These are phyloP conservation scores for Dryadula phaetusa DNA, from an alignment of 2,888 invertebrate species.

Conservation along the genomic window DNA sequence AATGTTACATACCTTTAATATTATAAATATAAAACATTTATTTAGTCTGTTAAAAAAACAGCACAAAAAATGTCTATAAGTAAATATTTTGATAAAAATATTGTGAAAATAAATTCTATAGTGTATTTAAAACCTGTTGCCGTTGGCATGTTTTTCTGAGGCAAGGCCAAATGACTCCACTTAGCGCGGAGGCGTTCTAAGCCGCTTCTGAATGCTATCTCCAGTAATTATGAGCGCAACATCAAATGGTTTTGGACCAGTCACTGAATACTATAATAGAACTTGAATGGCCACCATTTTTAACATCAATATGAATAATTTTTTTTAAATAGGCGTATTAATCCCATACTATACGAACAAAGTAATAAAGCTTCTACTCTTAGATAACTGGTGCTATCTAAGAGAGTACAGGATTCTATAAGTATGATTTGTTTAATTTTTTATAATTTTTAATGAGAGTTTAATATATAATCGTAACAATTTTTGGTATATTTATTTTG, in stretches of 20 bases:
- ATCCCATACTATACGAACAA: neutral
- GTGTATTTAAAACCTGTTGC: conserved; percentile 62
- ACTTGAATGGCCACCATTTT: conserved; percentile 15
- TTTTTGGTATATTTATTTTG: too few relatives aligned
- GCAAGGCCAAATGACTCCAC: conserved; percentile 63
- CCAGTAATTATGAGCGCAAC: conserved; percentile 34
- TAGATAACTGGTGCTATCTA: too few relatives aligned
- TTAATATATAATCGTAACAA: too few relatives aligned
- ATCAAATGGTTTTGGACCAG: conserved; percentile 31
- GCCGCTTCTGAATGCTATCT: conserved; percentile 48
- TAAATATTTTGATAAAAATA: conserved; percentile 23
- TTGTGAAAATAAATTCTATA: conserved; percentile 20
- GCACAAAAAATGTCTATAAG: neutral
- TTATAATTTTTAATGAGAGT: too few relatives aligned
- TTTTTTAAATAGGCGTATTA: neutral
- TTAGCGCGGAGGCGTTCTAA: conserved; percentile 52
- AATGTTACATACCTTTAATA: too few relatives aligned
- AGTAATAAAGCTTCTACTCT: too few relatives aligned
- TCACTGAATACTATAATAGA: conserved; percentile 7
- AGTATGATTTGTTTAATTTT: too few relatives aligned
- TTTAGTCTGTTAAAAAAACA: neutral
- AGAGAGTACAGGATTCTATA: too few relatives aligned
- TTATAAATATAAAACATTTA: neutral
- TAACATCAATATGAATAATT: conserved; percentile 8
- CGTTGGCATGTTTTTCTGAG: conserved; percentile 60